These are phyloP conservation scores for Cryptocephalus primarius DNA, from an alignment of 2,888 invertebrate genomes.

Conservation along the genomic window DNA sequence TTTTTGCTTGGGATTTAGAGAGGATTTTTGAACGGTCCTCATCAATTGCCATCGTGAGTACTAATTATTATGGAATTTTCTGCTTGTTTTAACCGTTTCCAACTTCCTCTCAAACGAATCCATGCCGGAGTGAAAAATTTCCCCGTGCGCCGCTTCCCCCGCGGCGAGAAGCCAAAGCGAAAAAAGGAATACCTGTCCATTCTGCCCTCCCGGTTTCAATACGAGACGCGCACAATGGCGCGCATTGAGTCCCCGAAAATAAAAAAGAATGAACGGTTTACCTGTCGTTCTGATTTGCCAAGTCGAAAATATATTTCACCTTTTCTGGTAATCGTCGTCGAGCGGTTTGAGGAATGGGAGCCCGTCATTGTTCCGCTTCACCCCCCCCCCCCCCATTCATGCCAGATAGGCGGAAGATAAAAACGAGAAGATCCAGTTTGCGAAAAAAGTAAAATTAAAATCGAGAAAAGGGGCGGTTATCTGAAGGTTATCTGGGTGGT, in stretches of 20 bases:
- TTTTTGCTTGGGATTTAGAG: too few species aligned
- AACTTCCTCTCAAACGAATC: too few species aligned
- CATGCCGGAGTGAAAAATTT: too few species aligned
- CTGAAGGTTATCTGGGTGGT: too few species aligned
- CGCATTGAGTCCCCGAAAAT: conserved; percentile 18
- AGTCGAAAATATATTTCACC: conserved; percentile 35
- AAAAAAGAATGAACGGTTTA: conserved; percentile 31
- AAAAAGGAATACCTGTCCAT: conserved; percentile 33
- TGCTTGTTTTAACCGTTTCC: too few species aligned
- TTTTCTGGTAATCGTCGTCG: conserved; percentile 30
- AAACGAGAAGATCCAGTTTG: conserved; percentile 1
- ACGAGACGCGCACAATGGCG: conserved; percentile 26
- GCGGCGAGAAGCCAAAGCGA: conserved; percentile 23
- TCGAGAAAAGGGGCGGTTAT: too few species aligned
- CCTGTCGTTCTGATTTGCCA: conserved; percentile 36
- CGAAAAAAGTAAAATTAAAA: too few species aligned
- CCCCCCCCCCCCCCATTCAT: conserved; percentile 16
- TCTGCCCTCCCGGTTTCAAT: conserved; percentile 13
- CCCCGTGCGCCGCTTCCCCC: conserved; percentile 6
- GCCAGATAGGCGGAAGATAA: conserved; percentile 18
- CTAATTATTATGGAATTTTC: too few species aligned
- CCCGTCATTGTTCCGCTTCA: conserved; percentile 13
- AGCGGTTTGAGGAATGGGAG: conserved; percentile 24
- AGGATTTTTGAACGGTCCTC: too few species aligned
- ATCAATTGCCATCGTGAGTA: too few species aligned